Percentiles rank a stretch among this genome's conserved stretches.
Conservation (phyloP, 2,888 invertebrate species). For the Flabesymbios commensalis region DNA sequence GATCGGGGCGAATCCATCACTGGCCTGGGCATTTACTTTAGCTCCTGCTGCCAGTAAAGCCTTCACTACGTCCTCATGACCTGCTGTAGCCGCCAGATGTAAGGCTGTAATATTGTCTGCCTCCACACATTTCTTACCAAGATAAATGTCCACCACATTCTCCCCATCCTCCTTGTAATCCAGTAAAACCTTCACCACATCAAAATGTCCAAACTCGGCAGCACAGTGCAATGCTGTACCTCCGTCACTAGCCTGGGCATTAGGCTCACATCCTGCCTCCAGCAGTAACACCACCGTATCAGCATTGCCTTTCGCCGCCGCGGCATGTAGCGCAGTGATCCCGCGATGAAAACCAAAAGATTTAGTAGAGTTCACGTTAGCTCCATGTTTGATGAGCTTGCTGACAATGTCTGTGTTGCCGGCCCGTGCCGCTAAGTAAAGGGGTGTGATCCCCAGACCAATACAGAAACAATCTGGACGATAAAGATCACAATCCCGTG, state of each 20-base stretch:
- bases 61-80: constrained; percentile 17
- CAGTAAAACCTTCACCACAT: constrained; percentile 16
- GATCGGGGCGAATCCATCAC: constrained; percentile 31
- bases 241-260: constrained; percentile 31
- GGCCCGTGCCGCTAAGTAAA: constrained; percentile 31
- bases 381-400: constrained; percentile 20
- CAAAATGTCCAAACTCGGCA: constrained; percentile 32
- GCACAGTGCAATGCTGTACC: constrained; percentile 36
- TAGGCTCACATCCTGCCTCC: constrained; percentile 19
- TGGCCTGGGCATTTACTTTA: constrained; percentile 25
- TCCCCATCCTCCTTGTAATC: background rate
- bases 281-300: constrained; percentile 23
- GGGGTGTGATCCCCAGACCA: constrained; percentile 27
- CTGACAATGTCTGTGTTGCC: constrained; percentile 21
- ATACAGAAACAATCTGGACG: constrained; percentile 27
- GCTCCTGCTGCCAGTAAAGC: constrained; percentile 24
- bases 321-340: constrained; percentile 35
- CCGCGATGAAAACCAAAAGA: constrained; percentile 26
- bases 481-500: constrained; percentile 31
- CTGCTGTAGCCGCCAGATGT: constrained; percentile 29
- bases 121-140: constrained; percentile 29
- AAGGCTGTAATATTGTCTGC: constrained; percentile 31
- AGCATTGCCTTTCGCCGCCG: constrained; percentile 27
- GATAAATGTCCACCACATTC: constrained; percentile 9
- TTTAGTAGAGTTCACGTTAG: constrained; percentile 31